Percentiles rank a stretch among this genome's conserved stretches.
Evolutionary conservation across 2,113 vertebrate genomes (phyloP).

Genomic region (Pachyramphus minor): DNA sequence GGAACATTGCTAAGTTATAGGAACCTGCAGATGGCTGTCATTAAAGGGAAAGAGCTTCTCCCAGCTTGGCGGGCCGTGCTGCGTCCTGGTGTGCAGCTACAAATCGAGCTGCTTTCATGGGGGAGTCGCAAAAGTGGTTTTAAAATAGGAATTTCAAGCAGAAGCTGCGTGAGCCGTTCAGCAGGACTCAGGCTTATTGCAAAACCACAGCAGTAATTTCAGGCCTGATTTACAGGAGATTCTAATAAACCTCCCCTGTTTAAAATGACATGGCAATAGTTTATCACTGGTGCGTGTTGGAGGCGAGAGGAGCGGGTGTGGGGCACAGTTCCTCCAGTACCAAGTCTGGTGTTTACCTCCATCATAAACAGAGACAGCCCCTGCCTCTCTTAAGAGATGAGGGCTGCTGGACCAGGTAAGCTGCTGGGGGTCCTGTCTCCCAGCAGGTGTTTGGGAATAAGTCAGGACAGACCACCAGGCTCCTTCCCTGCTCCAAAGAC

Average conservation of each 20-base stretch:
- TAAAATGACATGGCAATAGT: neutral
- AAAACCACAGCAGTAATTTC: neutral
- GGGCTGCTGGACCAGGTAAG: neutral
- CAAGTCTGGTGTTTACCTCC: neutral
- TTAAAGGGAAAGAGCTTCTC: conserved; percentile 31
- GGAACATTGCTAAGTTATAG: conserved; percentile 31
- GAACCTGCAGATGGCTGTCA: conserved; percentile 24
- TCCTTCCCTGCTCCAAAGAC: neutral
- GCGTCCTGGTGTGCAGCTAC: neutral
- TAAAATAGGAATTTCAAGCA: neutral
- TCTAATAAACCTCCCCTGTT: neutral
- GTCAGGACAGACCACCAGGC: neutral
- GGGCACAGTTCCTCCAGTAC: neutral
- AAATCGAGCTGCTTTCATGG: neutral
- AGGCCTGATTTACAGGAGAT: neutral
- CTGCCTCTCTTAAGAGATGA: neutral
- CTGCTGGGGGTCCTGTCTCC: neutral
- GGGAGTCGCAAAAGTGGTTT: conserved; percentile 11
- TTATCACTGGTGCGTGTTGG: accelerated
- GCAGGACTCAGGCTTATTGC: neutral
- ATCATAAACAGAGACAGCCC: accelerated
- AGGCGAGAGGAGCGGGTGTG: neutral
- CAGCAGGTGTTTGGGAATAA: too few species aligned
- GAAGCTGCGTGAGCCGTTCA: neutral
- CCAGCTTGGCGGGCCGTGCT: neutral